Evolutionary conservation across 2,797 vertebrate species (phyloP), one percentile per base, ranked within the genome.

Genomic region (Octomys mimax): DNA sequence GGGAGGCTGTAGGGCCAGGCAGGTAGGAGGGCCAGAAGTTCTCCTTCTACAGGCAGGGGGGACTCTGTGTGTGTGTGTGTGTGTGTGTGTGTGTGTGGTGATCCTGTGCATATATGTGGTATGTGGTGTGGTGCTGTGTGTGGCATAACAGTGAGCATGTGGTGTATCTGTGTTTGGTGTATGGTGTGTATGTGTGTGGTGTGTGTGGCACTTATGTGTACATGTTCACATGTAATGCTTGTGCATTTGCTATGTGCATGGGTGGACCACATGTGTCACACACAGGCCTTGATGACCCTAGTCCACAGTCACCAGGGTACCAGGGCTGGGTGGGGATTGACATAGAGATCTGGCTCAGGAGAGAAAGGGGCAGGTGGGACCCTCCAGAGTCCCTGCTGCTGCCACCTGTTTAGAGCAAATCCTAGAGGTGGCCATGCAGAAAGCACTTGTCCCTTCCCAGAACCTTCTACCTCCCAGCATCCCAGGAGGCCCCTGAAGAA

Each of bases 321-420:
- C n/a, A 26, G 42, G 36, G 59, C 87, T 42, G 54, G 24, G 22
- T 13, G 11, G 52, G 79, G 22, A 71, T 86, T 28, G 2, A 68
- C 28, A 33, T 2, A 57, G 36, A 36, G 54, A 14, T 7, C 52
- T 2, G 31, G 49, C 49, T 70, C 42, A 24, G 49, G 18, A 87
- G 57, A 22, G 24, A 26, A n/a, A 68, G 6, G 36, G 3, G 21
- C 2, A 0, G 3, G 5, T 2, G 26, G 33, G 49, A 19, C 22
- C 14, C 19, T 49, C 36, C 61, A n/a, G 24, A 13, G 26, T 75
- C 6, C 4, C 26, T 0, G n/a, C 61, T 0, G 2, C 86, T 70
- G 36, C 42, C 71, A 46, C 46, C 36, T 36, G 0, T 64, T 42
- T 36, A 49, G 79, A 73, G 77, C 13, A 83, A 64, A 18, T 22